These are phyloP conservation scores for Phyllotreta cruciferae DNA, from an alignment of 2,888 invertebrate species.

Conservation along the genomic window DNA sequence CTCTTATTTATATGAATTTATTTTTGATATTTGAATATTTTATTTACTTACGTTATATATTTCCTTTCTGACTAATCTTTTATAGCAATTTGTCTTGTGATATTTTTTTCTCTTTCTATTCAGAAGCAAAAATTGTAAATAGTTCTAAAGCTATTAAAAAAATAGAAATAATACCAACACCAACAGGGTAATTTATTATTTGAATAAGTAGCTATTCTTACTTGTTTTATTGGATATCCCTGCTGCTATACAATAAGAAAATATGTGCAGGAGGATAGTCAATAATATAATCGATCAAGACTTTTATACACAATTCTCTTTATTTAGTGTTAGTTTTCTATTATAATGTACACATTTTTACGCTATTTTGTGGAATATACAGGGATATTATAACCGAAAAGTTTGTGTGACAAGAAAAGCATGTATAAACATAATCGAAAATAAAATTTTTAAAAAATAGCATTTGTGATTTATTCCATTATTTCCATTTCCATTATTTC, in stretches of 20 bases:
- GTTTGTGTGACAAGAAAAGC: slow-evolving; percentile 45
- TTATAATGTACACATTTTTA: slow-evolving; percentile 30
- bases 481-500: neutral
- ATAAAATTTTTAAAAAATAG: slow-evolving; percentile 18
- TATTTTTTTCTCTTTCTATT: slow-evolving; percentile 30
- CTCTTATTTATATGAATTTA: too few species aligned
- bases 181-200: slow-evolving; percentile 38
- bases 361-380: slow-evolving; percentile 52
- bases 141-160: slow-evolving; percentile 26
- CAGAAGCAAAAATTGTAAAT: slow-evolving; percentile 31
- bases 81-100: neutral
- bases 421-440: slow-evolving; percentile 35
- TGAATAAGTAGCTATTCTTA: slow-evolving; percentile 13
- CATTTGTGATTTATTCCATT: too few species aligned
- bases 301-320: too few species aligned
- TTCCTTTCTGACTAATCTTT: too few species aligned
- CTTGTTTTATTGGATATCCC: slow-evolving; percentile 38
- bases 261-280: slow-evolving; percentile 5
- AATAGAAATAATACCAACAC: slow-evolving; percentile 33
- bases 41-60: too few species aligned
- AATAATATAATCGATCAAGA: neutral
- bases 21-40: too few species aligned
- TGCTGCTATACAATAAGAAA: slow-evolving; percentile 32
- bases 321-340: slow-evolving; percentile 21
- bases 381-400: slow-evolving; percentile 51